A percentile compares a stretch with the other conserved stretches of the same genome.
Conservation (phyloP, 35 echinoderm and acorn worm genomes). For the Ophioderma brevispina region DNA sequence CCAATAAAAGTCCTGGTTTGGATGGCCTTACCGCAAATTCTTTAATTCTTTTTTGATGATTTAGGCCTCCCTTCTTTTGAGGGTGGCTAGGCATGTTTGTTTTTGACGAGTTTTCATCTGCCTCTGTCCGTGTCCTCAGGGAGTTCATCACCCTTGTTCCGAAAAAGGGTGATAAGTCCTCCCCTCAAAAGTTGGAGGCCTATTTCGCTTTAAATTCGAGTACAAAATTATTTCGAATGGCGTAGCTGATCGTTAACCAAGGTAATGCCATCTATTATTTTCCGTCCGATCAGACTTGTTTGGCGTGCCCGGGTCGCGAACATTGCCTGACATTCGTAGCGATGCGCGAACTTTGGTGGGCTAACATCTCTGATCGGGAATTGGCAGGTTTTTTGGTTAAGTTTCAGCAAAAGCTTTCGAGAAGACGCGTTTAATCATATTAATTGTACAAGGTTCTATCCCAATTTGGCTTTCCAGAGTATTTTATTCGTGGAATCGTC, state of each 20-base stretch:
- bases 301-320: conserved; percentile 43
- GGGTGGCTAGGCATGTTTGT: conserved; percentile 21
- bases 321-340: conserved; percentile 33
- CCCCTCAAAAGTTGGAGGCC: conserved; percentile 26
- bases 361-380: background rate
- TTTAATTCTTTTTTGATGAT: too few relatives aligned
- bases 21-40: conserved; percentile 35
- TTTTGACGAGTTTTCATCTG: conserved; percentile 14
- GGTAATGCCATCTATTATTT: conserved; percentile 39
- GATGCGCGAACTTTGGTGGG: conserved; percentile 43
- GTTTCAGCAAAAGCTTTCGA: conserved; percentile 73
- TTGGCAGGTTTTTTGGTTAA: conserved; percentile 21
- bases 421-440: conserved; percentile 37
- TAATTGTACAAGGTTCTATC: conserved; percentile 32
- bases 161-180: background rate
- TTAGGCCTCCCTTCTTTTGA: too few relatives aligned
- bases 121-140: background rate
- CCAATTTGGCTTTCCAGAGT: conserved; percentile 1
- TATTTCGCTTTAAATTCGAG: conserved; percentile 38
- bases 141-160: conserved; percentile 15
- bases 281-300: conserved; percentile 54
- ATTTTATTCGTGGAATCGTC: conserved; percentile 39
- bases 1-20: conserved; percentile 46
- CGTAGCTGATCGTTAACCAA: conserved; percentile 12
- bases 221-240: conserved; percentile 67